phyloP scores from a whole-genome alignment of 2,797 vertebrate species.

The Carapus acus region DNA sequence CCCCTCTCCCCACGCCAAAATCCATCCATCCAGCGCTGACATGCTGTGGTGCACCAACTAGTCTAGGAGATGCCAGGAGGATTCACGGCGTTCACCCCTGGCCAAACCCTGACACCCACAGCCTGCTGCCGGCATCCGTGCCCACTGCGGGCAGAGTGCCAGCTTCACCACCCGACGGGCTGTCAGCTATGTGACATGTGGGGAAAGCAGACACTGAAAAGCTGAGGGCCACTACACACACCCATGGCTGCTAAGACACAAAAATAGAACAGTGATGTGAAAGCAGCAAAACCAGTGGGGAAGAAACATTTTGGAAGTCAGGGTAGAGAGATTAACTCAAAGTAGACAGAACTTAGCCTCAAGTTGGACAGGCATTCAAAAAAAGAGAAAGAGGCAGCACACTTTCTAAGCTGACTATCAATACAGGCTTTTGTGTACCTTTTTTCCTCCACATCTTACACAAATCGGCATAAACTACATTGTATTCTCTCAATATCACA shows the following conservation, averaged over 20 bases:
- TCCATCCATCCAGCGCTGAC: slow-evolving; percentile 41
- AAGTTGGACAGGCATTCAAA: not conserved
- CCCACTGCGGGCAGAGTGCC: slow-evolving; percentile 52
- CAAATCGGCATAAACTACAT: too few relatives aligned
- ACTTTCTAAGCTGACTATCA: too few relatives aligned
- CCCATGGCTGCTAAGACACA: slow-evolving; percentile 57
- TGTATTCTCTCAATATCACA: too few relatives aligned
- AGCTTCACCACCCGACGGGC: slow-evolving; percentile 55
- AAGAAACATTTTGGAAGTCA: not conserved
- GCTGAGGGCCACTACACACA: slow-evolving; percentile 59
- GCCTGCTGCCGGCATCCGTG: slow-evolving; percentile 50
- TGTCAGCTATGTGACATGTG: slow-evolving; percentile 62
- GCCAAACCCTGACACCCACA: slow-evolving; percentile 51
- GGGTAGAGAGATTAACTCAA: not conserved
- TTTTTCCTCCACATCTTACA: too few relatives aligned
- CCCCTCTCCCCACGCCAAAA: slow-evolving; percentile 46
- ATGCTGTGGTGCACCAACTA: slow-evolving; percentile 48
- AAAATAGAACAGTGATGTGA: slow-evolving; percentile 63
- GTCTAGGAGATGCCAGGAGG: slow-evolving; percentile 44
- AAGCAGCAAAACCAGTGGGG: slow-evolving; percentile 17
- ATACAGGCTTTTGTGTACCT: too few relatives aligned
- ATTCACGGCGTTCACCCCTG: slow-evolving; percentile 32
- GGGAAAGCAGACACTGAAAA: slow-evolving; percentile 50
- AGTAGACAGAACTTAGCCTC: not conserved
- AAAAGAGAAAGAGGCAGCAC: too few relatives aligned